Evolutionary conservation across 2,797 vertebrate genomes (phyloP).

Genomic region (Choloepus didactylus): DNA sequence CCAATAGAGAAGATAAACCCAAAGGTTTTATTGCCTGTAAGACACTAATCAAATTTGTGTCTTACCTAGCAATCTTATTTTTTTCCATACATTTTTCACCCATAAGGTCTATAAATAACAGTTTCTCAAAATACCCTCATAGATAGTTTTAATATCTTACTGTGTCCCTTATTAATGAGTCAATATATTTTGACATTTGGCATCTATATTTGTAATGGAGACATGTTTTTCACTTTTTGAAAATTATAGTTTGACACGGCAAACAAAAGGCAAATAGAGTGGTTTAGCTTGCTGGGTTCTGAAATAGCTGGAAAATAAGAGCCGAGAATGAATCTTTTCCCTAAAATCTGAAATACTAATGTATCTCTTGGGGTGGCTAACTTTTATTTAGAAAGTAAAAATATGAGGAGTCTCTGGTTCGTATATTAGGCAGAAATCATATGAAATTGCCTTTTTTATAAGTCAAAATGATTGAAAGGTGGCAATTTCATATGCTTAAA

Average conservation of each 20-base stretch:
- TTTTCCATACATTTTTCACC: neutral
- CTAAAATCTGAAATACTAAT: neutral
- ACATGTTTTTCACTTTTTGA: neutral
- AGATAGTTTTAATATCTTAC: neutral
- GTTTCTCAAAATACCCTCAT: neutral
- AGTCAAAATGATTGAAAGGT: constrained; percentile 59
- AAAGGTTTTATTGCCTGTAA: neutral
- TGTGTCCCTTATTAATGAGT: neutral
- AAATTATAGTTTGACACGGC: neutral
- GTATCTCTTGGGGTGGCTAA: neutral
- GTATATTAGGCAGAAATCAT: neutral
- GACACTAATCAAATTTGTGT: neutral
- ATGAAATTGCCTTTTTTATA: constrained; percentile 26
- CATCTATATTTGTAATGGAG: neutral
- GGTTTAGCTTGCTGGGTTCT: neutral
- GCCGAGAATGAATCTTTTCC: neutral
- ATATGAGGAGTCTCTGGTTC: neutral
- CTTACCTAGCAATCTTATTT: neutral
- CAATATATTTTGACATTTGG: neutral
- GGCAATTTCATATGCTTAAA: constrained; percentile 7
- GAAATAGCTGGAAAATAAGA: neutral
- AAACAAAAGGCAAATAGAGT: neutral
- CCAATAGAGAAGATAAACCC: neutral
- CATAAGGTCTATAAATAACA: neutral
- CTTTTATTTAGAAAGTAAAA: constrained; percentile 34